Evolutionary conservation across 1,140 invertebrate genomes (phyloP), one percentile per base, ranked within the genome.

Genomic region (Lasioglossum albipes): DNA sequence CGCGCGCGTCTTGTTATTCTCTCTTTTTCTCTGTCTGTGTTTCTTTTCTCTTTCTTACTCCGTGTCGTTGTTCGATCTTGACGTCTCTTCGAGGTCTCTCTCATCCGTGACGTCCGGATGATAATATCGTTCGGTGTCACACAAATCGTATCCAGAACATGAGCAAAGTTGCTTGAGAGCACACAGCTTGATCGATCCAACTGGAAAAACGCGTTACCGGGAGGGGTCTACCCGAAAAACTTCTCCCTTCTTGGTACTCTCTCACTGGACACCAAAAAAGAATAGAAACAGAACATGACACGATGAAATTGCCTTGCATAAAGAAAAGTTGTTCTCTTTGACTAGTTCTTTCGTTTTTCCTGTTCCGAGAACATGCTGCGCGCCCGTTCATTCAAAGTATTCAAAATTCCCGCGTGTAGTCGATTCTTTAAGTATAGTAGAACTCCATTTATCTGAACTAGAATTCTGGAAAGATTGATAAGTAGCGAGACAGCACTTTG

Each of bases 251-350:
- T 49, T 70, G 42, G 70, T 12, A 20, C 13, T 16, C 22, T 13
- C 5, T 42, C 41, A 69, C 41, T 69, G 31, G 6, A 74, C n/a
- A 57, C 69, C 22, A n/a, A n/a, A 54, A 36, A 74, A 27, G 31
- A 36, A 79, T 3, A 42, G 36, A 54, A 18, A 59, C 68, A 80
- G 57, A 79, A 71, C 52, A 82, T 77, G 27, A 71, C 57, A 67
- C 41, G 31, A 65, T 68, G 62, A 80, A 89, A 91, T 91, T 91
- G 89, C 85, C 59, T 89, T 89, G 91, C 91, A 92, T 90, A 92
- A 92, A 91, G 92, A 92, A 91, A 92, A 92, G 91, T 89, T 91
- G 87, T 70, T 83, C 27, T 83, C 27, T 75, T 73, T 78, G 10
- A 31, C 70, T 4, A 9, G 20, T 20, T n/a, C 7, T 9, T 41